phyloP scores from a whole-genome alignment of 2,888 invertebrate species.

The Diploptera punctata region DNA sequence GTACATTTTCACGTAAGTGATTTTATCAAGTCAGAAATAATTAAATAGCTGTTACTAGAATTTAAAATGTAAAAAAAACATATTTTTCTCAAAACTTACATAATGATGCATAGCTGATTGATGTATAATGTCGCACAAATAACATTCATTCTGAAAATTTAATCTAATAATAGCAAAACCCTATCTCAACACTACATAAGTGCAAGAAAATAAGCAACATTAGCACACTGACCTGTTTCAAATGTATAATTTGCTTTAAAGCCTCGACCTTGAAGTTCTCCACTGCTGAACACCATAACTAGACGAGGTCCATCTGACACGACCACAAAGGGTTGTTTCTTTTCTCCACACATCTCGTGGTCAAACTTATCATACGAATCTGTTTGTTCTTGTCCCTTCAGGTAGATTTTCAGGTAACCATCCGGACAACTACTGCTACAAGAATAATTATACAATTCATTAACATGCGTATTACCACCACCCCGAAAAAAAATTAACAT shows the following conservation, averaged over 20 bases:
- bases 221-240: constrained; percentile 69
- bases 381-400: constrained; percentile 90
- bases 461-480: background rate
- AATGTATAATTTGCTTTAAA: constrained; percentile 89
- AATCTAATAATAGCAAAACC: no score
- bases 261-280: constrained; percentile 87
- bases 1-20: no score
- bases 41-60: no score
- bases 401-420: constrained; percentile 88
- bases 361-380: constrained; percentile 95
- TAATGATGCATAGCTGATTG: no score
- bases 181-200: no score
- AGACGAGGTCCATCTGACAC: constrained; percentile 92
- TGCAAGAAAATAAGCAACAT: no score
- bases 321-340: constrained; percentile 76
- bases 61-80: no score
- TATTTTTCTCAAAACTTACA: no score
- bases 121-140: no score
- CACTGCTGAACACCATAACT: constrained; percentile 94
- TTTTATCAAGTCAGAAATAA: no score
- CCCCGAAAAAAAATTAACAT: background rate
- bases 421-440: constrained; percentile 75
- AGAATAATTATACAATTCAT: background rate
- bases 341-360: constrained; percentile 88
- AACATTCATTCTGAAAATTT: no score